Evolutionary conservation across 1,140 invertebrate genomes (phyloP), one percentile per base, ranked within the genome.

Genomic region (Palaemon carinicauda): DNA sequence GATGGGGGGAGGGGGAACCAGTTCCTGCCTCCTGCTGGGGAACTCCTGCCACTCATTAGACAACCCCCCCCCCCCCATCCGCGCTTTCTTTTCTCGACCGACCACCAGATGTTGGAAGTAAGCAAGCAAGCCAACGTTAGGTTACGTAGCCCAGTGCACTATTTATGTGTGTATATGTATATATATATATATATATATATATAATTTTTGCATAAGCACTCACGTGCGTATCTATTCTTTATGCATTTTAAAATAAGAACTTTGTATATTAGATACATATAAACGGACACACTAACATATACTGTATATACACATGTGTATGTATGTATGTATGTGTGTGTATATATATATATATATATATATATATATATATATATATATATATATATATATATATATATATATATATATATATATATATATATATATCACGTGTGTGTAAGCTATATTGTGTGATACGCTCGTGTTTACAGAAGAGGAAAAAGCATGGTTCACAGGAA

Each of bases 381-480:
- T 60, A 60, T 60, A 60, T 60, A 60, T 60, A 60, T 60, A 60
- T 60, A 60, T 60, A 60, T 60, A 60, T 60, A 60, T 60, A 60
- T 60, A 60, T 60, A 60, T 60, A 73, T 73, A 73, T 73, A 24
- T 73, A 73, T 29, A 3, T 73, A 24, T 9, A 9, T 9, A n/a
- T n/a, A n/a, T n/a, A n/a, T n/a, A n/a, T n/a, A n/a, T n/a, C n/a
- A n/a, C n/a, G n/a, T n/a, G n/a, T n/a, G n/a, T n/a, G n/a, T n/a
- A n/a, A n/a, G n/a, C n/a, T n/a, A n/a, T n/a, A n/a, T n/a, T n/a
- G n/a, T n/a, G n/a, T n/a, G n/a, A n/a, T n/a, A n/a, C n/a, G n/a
- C n/a, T n/a, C n/a, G n/a, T n/a, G n/a, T n/a, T n/a, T n/a, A n/a
- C n/a, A n/a, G n/a, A 41, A 41, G 9, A 9, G 9, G 9, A 41